These are phyloP conservation scores for Acanthosoma haemorrhoidale DNA, from an alignment of 2,888 invertebrate species.

Conservation along the genomic window DNA sequence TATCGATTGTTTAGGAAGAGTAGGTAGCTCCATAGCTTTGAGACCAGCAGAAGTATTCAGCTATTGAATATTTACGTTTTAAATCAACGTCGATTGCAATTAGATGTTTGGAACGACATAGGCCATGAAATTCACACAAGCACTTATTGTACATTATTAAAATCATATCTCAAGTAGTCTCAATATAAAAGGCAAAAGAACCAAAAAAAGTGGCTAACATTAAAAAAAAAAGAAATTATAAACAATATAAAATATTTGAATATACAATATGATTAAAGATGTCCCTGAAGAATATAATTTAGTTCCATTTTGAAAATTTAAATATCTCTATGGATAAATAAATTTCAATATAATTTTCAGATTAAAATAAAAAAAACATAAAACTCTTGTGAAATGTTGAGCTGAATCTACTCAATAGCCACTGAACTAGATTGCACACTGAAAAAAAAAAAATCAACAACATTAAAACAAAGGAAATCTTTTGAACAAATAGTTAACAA, in stretches of 20 bases:
- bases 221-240: background rate
- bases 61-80: no score
- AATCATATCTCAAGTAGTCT: no score
- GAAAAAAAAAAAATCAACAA: constrained; percentile 22
- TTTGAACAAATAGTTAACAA: background rate
- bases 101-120: no score
- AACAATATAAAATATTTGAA: background rate
- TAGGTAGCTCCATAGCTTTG: no score
- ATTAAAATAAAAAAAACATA: background rate
- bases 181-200: no score
- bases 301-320: background rate
- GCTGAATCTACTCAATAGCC: constrained; percentile 12
- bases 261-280: background rate
- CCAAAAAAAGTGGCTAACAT: no score
- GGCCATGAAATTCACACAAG: no score
- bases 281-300: background rate
- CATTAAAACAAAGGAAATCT: background rate
- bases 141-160: no score
- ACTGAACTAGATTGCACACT: constrained; percentile 34
- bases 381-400: background rate
- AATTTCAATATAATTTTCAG: background rate
- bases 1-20: no score
- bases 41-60: no score
- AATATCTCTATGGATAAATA: background rate
- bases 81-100: no score